Base-by-base conservation (phyloP, 2,888 invertebrate genomes). In the Tanypteryx hageni region DNA sequence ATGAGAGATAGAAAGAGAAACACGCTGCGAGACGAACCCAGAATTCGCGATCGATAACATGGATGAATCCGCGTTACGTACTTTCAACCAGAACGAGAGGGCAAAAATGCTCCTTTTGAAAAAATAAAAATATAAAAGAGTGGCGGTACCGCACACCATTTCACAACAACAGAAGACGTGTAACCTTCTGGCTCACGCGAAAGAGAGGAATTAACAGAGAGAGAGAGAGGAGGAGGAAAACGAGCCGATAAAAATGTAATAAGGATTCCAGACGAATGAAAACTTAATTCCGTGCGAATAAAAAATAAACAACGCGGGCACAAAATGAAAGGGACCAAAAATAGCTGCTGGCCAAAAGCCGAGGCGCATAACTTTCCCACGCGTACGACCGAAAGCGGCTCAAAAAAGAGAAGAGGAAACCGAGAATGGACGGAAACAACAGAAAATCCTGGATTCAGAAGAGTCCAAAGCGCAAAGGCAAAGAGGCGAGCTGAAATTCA, bases 331-430 rank as follows among this genome's bases (percentile, higher is more conserved):
- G 68, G 76, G 76, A 27, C 76, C 27, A 27, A 76, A 76, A 76
- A 76, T 76, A 76, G 76, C 76, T 27, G 76, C 76, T 76, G 76
- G 76, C 76, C 76, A 27, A 22, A 11, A 76, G 76, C 76, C 76
- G 76, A 76, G 76, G 22, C 76, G 22, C 76, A 76, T 76, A 76
- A 76, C 76, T 76, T 76, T 76, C 76, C 76, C 76, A 76, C 76
- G 27, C 76, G 76, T 27, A 18, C 27, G 76, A 76, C 76, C 27
- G 44, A 76, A 76, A 76, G 76, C 76, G 76, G 76, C 76, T 22
- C 27, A 27, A 9, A 27, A 27, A 76, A 27, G 76, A 76, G 76
- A 27, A n/a, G 64, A 64, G 64, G 7, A 3, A 7, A 68, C 11
- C 44, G 44, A 44, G 44, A 44, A 44, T 44, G 44, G 68, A 14